Percentiles rank a stretch among this genome's conserved stretches.
phyloP scores from a whole-genome alignment of 2,888 invertebrate genomes.

The Nomada goodeniana region DNA sequence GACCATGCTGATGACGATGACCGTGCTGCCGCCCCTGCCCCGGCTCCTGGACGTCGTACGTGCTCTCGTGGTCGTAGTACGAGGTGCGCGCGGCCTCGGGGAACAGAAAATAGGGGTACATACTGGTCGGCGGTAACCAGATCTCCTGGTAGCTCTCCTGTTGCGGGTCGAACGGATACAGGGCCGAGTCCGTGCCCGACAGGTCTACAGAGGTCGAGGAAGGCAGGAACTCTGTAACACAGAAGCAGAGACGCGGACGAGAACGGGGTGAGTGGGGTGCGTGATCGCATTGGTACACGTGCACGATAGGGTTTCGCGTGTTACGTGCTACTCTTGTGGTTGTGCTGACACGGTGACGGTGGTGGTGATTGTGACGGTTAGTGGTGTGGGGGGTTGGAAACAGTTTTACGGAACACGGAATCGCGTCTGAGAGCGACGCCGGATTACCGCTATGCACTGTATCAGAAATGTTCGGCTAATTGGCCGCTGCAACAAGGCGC shows the following conservation, averaged over 20 bases:
- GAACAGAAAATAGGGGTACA: conserved; percentile 87
- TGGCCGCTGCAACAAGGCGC: not conserved
- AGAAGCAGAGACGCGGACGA: conserved; percentile 84
- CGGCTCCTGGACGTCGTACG: conserved; percentile 73
- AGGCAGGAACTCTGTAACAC: conserved; percentile 87
- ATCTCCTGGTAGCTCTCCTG: conserved; percentile 86
- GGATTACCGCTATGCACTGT: not conserved
- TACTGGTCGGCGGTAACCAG: conserved; percentile 86
- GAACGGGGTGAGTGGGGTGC: conserved; percentile 77
- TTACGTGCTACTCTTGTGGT: conserved; percentile 46
- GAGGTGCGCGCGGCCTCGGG: conserved; percentile 85
- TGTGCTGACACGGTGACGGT: conserved; percentile 11
- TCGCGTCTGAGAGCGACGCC: not conserved
- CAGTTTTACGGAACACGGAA: conserved; percentile 20
- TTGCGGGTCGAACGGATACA: conserved; percentile 85
- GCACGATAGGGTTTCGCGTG: conserved; percentile 62
- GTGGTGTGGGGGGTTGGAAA: not conserved
- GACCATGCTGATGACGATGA: conserved; percentile 68
- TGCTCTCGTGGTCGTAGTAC: conserved; percentile 78
- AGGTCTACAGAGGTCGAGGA: conserved; percentile 85
- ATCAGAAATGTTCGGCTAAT: not conserved
- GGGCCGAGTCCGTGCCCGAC: conserved; percentile 87
- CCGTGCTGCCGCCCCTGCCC: conserved; percentile 67
- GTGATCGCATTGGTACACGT: conserved; percentile 69
- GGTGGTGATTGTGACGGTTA: not conserved